Evolutionary conservation across 1,140 invertebrate species (phyloP), one percentile per base, ranked within the genome.

Genomic region (Trachymyrmex cornetzi): DNA sequence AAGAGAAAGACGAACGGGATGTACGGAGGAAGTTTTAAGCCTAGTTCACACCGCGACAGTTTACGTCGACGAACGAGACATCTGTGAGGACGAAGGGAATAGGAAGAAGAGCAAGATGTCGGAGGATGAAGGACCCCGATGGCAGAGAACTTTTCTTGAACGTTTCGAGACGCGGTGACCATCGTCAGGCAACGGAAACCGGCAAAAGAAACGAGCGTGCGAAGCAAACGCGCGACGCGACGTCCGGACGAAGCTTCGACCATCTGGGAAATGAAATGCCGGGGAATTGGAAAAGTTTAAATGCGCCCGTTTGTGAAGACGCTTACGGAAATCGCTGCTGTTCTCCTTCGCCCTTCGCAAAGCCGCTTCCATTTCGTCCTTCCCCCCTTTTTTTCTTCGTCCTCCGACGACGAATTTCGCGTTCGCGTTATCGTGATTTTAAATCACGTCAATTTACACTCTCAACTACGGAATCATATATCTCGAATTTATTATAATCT

Each of bases 221-320:
- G 53, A 71, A 64, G 64, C 64, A 69, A 69, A 72, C 79, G 75
- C 79, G 75, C 63, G 74, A 64, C 79, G 75, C 63, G 74, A 64
- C 85, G 64, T 61, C 57, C 50, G 64, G 72, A 79, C 22, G 71
- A 75, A 61, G 72, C 74, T 80, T 87, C 74, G 89, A 90, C 87
- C 90, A 88, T 91, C 89, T 90, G 84, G 84, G 87, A 91, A 91
- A 89, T 89, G 90, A 89, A 91, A 90, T 90, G 90, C 89, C 57
- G 64, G 63, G 87, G 85, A 91, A 91, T 91, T 91, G 90, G 90
- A 91, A 91, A 91, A 91, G 90, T 91, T 91, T 91, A 91, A 91
- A 91, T 87, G 89, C 89, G 80, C 71, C 57, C 66, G 69, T 84
- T 84, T 84, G 80, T 67, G 72, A 89, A 64, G 81, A 86, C 50